Base-by-base conservation (phyloP, 2,888 invertebrate genomes). In the Euzophera pinguis region DNA sequence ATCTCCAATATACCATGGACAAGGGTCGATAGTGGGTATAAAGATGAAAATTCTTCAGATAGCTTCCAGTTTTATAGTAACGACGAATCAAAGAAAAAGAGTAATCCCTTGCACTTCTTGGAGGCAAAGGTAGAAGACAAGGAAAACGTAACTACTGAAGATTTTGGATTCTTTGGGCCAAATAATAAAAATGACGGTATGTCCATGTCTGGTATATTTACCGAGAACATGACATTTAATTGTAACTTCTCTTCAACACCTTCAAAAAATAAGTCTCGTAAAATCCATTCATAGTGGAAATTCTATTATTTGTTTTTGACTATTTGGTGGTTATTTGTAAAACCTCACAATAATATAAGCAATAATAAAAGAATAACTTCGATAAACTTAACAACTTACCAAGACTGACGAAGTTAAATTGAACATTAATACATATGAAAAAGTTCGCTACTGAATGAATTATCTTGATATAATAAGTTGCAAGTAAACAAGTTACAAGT, bases 171-270 rank as follows among this genome's bases (percentile, higher is more conserved):
- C 38, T 56, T 83, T 5, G 69, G 73, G 54, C 63, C 68, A 6
- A 59, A 77, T 0, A 77, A 66, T 35, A 81, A 77, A 61, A 81
- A 76, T 37, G 87, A 89, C 9, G 72, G 81, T 0, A 81, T 86
- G 80, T 89, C 88, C 0, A 84, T 90, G 73, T 90, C 90, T 0
- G 90, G 89, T 34, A 79, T 86, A 45, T 88, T 90, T 42, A 72
- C 76, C 0, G 90, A 90, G 1, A 90, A 90, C 14, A 71, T 90
- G 72, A 79, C 86, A 0, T 87, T 88, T 48, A 84, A 83, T 58
- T 88, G 88, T 58, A 90, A 90, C 53, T 90, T 86, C 56, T 88
- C 90, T 1, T 90, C 90, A 1, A 90, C 90, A 13, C 90, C 90
- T 10, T 90, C 90, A 1, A 90, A 89, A 59, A 89, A 78, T 59